phyloP scores from a whole-genome alignment of 2,888 invertebrate genomes.

The Yponomeuta malinellus region DNA sequence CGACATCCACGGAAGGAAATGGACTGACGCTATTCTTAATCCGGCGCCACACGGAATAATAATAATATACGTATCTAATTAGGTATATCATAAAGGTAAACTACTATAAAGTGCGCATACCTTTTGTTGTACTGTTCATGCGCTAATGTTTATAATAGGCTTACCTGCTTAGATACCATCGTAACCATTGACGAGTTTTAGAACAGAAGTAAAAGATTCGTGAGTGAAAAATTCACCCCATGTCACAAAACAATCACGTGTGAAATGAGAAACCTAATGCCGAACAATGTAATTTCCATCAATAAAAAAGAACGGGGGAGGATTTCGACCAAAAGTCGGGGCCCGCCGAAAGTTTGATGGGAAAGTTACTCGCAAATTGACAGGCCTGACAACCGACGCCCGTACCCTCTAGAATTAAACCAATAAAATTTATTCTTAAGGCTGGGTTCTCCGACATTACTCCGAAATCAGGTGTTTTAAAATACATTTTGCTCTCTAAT shows the following conservation, averaged over 20 bases:
- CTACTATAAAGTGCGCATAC: too few species aligned
- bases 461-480: too few species aligned
- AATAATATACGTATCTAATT: too few species aligned
- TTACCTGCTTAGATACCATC: too few species aligned
- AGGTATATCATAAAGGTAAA: too few species aligned
- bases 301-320: constrained; percentile 47
- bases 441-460: too few species aligned
- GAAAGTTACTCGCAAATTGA: constrained; percentile 69
- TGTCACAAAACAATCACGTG: constrained; percentile 1
- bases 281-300: constrained; percentile 21
- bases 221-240: background rate
- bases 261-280: background rate
- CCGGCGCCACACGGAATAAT: too few species aligned
- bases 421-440: background rate
- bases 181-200: background rate
- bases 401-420: background rate
- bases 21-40: too few species aligned
- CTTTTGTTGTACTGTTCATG: too few species aligned
- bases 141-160: too few species aligned
- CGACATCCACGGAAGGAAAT: too few species aligned
- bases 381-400: constrained; percentile 31
- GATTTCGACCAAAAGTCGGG: constrained; percentile 53
- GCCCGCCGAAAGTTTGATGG: constrained; percentile 64
- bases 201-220: background rate
- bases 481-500: too few species aligned